Percentiles rank a stretch among this genome's conserved stretches.
phyloP scores from a whole-genome alignment of 1,140 invertebrate genomes.

The Ips typographus region DNA sequence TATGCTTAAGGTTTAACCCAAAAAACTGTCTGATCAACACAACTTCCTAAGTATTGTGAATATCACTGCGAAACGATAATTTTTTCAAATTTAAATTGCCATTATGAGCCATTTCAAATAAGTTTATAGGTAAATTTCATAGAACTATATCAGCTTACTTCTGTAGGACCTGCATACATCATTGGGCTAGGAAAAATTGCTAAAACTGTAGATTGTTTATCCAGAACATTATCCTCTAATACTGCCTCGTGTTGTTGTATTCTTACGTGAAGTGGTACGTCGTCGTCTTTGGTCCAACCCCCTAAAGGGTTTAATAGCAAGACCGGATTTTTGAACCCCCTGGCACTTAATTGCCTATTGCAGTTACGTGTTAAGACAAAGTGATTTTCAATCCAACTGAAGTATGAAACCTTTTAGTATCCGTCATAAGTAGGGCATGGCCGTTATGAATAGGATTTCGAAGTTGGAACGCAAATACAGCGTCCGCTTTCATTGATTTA shows the following conservation, averaged over 20 bases:
- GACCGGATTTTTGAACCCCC: constrained; percentile 92
- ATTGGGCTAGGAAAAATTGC: constrained; percentile 99
- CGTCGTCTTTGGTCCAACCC: constrained; percentile 99
- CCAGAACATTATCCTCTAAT: constrained; percentile 81
- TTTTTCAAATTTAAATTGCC: neutral
- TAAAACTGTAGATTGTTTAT: constrained; percentile 84
- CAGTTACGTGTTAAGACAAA: neutral
- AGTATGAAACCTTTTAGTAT: constrained; percentile 65
- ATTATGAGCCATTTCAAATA: too few species aligned
- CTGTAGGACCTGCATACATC: constrained; percentile 99
- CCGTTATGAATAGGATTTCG: constrained; percentile 99
- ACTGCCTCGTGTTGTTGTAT: constrained; percentile 89
- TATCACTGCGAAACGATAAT: too few species aligned
- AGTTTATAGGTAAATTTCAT: too few species aligned
- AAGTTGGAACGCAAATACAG: constrained; percentile 97
- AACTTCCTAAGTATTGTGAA: too few species aligned
- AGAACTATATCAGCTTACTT: constrained; percentile 52
- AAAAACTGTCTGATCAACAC: too few species aligned
- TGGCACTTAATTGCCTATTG: constrained; percentile 70
- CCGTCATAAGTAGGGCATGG: constrained; percentile 96
- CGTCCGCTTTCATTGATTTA: constrained; percentile 84
- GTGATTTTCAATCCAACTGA: neutral
- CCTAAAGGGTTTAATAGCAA: constrained; percentile 94
- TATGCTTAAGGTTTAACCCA: neutral
- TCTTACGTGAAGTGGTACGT: constrained; percentile 82